Base-by-base conservation (phyloP, 2,113 vertebrate genomes). In the Sapajus apella region DNA sequence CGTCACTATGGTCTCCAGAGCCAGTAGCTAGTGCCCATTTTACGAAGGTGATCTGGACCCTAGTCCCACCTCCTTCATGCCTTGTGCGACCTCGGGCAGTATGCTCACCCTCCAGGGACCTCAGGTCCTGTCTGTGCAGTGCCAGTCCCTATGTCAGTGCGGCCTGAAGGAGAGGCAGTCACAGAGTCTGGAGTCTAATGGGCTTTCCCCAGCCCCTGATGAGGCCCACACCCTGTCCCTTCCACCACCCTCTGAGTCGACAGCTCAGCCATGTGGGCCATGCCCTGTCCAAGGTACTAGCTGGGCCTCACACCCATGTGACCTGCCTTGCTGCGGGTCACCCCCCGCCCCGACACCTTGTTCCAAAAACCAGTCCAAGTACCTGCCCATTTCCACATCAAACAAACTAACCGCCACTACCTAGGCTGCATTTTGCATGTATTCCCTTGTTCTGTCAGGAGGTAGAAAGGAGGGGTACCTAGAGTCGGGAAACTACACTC, bases 31-130 rank as follows among this genome's bases (percentile, higher is more conserved):
- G 30, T 11, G 14, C 32, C 85, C 21, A 18, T 16, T 10, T 45
- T 21, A 20, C 8, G 5, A 45, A 25, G n/a, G n/a, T 1, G 3
- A 30, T n/a, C 79, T 8, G 5, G 58, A 20, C 35, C 43, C n/a
- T 13, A 40, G n/a, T 5, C 17, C 21, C 61, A 14, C 23, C 17
- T 43, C 8, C 23, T 35, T 21, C 18, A 21, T 12, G 61, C 14
- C 43, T n/a, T 25, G 1, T 35, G 27, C 13, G 0, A 12, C 37
- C 45, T 35, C 6, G 2, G 25, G 2, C 27, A 32, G 64, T 35
- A 16, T 3, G 0, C 35, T 43, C 30, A 8, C 5, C 6, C 8
- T 43, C n/a, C n/a, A 4, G 40, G 4, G 17, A 27, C 64, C 72
- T 43, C 43, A 47, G 81, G 35, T 17, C 27, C 23, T 56, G 2